Evolutionary conservation across 2,888 invertebrate genomes (phyloP), one percentile per base, ranked within the genome.

Genomic region (Hipparchia sbordonii): DNA sequence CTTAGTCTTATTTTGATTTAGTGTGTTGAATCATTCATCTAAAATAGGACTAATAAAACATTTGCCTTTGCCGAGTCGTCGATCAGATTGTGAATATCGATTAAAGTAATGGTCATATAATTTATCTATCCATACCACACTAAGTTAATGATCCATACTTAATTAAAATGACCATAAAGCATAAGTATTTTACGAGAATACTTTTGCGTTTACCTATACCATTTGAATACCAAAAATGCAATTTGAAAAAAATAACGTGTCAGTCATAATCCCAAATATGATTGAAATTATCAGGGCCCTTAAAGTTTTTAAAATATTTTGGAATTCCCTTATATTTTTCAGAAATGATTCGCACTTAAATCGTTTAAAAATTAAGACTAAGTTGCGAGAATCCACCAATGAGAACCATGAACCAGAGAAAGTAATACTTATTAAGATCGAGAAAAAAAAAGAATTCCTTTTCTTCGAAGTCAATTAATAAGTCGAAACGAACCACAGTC

Each of bases 381-480:
- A 2, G 9, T 9, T 33, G 3, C 59, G 23, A 8, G 23, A 2
- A 2, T 13, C 12, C 13, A 13, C n/a, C 13, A 56, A 13, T 56
- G 13, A 56, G 33, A 9, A 59, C 6, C 6, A 59, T 33, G 2
- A 59, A 33, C 8, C 61, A 46, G 12, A 45, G 61, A 61, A 61
- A 61, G 61, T n/a, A 61, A 61, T 61, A 23, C 23, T 23, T 23
- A 23, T 23, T 23, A 23, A 23, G 23, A 23, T 23, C 23, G 6
- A 48, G 9, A 23, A 63, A n/a, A 10, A 23, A 13, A 51, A 12
- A 63, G 51, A 51, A 23, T 33, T 59, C 33, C 2, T 39, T 8
- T 57, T 45, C n/a, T 71, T 68, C 59, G 65, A 48, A 71, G 68
- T 72, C 66, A 65, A 23, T 23, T 23, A 61, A 60, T 71, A 72